phyloP scores from a whole-genome alignment of 2,888 invertebrate species.

The Andrena marginata region DNA sequence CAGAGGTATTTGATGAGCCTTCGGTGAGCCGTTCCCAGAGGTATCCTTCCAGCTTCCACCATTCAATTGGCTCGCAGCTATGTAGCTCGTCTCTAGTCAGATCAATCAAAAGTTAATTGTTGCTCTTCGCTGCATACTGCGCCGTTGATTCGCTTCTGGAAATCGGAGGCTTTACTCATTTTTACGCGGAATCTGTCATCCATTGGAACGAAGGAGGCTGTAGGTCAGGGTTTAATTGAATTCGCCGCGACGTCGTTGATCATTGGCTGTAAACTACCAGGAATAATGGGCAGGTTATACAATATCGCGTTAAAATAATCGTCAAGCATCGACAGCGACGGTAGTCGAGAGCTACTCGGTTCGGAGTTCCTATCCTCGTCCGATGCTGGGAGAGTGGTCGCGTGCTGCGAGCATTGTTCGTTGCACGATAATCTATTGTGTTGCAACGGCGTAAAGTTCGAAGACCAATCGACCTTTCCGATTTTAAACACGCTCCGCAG shows the following conservation, averaged over 20 bases:
- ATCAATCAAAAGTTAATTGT: not conserved
- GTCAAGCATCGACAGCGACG: conserved; percentile 44
- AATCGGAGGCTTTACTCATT: not conserved
- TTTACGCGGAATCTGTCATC: conserved; percentile 16
- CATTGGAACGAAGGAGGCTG: not conserved
- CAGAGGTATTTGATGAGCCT: conserved; percentile 37
- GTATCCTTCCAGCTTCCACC: not conserved
- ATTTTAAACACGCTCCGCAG: conserved; percentile 16
- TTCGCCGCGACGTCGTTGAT: conserved; percentile 25
- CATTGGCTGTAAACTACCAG: not conserved
- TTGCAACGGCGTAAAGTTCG: conserved; percentile 44
- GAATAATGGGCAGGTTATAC: conserved; percentile 41
- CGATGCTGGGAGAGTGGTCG: conserved; percentile 35
- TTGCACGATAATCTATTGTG: conserved; percentile 42
- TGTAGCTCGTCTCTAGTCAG: not conserved
- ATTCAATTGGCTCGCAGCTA: conserved; percentile 3
- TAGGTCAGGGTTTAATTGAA: conserved; percentile 28
- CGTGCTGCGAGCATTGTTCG: conserved; percentile 49
- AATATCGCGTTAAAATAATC: conserved; percentile 52
- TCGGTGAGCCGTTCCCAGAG: not conserved
- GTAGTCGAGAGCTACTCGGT: conserved; percentile 45
- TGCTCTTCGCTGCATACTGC: not conserved
- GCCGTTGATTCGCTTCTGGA: conserved; percentile 1
- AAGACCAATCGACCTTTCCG: conserved; percentile 48
- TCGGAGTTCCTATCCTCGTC: not conserved